phyloP scores from a whole-genome alignment of 2,113 vertebrate genomes.

The Atherinomorus stipes region DNA sequence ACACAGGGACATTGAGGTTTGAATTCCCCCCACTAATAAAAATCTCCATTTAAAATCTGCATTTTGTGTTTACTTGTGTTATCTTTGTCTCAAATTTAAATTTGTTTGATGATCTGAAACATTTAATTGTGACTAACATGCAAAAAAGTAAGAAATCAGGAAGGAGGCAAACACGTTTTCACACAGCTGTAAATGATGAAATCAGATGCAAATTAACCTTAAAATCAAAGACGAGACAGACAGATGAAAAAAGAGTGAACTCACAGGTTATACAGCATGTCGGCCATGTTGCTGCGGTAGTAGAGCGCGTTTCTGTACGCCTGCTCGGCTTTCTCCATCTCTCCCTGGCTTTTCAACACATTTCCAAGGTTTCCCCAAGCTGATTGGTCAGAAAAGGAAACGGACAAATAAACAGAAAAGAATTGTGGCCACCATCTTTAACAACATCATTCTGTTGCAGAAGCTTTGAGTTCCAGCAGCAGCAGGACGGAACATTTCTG shows the following conservation, averaged over 20 bases:
- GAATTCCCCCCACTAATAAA: too few species aligned
- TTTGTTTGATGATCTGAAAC: too few species aligned
- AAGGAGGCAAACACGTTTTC: too few species aligned
- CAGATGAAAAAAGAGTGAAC: slow-evolving; percentile 64
- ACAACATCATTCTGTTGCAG: neutral
- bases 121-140: too few species aligned
- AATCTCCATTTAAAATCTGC: too few species aligned
- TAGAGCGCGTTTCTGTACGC: slow-evolving; percentile 98
- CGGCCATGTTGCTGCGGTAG: slow-evolving; percentile 99
- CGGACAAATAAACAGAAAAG: slow-evolving; percentile 17
- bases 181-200: too few species aligned
- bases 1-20: too few species aligned
- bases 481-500: slow-evolving; percentile 20
- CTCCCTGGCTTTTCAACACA: slow-evolving; percentile 98
- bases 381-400: slow-evolving; percentile 72
- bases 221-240: fast-evolving
- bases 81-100: too few species aligned
- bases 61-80: too few species aligned
- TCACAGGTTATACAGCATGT: slow-evolving; percentile 99
- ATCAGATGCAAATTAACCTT: neutral
- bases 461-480: slow-evolving; percentile 20
- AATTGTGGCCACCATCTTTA: neutral
- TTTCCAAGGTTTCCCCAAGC: slow-evolving; percentile 99
- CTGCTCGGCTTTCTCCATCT: slow-evolving; percentile 94
- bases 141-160: too few species aligned